Evolutionary conservation across 2,888 invertebrate species (phyloP).

Genomic region (Drymonia ruficornis): DNA sequence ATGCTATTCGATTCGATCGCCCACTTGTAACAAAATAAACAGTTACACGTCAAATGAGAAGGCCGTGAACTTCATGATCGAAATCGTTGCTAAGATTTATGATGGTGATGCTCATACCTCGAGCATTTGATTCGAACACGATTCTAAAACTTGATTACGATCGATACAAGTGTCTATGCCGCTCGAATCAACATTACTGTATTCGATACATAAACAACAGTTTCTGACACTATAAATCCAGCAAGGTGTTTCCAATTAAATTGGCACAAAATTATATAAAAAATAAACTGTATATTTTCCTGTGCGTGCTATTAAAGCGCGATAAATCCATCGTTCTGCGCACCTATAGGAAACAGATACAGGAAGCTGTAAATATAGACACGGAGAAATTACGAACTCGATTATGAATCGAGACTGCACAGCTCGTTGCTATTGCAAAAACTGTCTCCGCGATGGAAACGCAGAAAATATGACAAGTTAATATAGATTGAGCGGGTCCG

Average conservation of each 20-base stretch:
- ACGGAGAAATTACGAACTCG: slow-evolving; percentile 56
- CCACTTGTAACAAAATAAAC: slow-evolving; percentile 55
- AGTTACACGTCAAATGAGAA: slow-evolving; percentile 50
- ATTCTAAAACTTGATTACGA: slow-evolving; percentile 27
- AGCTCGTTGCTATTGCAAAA: slow-evolving; percentile 48
- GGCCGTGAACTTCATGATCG: slow-evolving; percentile 60
- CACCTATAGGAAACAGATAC: slow-evolving; percentile 48
- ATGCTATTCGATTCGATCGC: slow-evolving; percentile 56
- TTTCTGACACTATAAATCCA: slow-evolving; percentile 25
- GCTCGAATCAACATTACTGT: slow-evolving; percentile 26
- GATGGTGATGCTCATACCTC: slow-evolving; percentile 39
- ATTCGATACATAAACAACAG: slow-evolving; percentile 28
- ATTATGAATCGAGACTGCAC: slow-evolving; percentile 53
- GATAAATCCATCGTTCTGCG: slow-evolving; percentile 55
- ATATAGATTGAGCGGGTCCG: slow-evolving; percentile 70
- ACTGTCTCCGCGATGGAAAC: slow-evolving; percentile 57
- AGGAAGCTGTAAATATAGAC: slow-evolving; percentile 54
- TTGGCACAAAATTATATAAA: slow-evolving; percentile 56
- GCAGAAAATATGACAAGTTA: slow-evolving; percentile 75
- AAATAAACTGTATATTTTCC: slow-evolving; percentile 61
- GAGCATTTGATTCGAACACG: slow-evolving; percentile 28
- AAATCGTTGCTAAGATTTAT: slow-evolving; percentile 48
- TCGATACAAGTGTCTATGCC: slow-evolving; percentile 18
- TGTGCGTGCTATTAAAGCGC: slow-evolving; percentile 61
- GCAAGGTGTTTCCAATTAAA: slow-evolving; percentile 40